Percentiles rank a stretch among this genome's conserved stretches.
These are phyloP conservation scores for Steinernema hermaphroditum DNA, from an alignment of 2,888 invertebrate species.

Conservation along the genomic window DNA sequence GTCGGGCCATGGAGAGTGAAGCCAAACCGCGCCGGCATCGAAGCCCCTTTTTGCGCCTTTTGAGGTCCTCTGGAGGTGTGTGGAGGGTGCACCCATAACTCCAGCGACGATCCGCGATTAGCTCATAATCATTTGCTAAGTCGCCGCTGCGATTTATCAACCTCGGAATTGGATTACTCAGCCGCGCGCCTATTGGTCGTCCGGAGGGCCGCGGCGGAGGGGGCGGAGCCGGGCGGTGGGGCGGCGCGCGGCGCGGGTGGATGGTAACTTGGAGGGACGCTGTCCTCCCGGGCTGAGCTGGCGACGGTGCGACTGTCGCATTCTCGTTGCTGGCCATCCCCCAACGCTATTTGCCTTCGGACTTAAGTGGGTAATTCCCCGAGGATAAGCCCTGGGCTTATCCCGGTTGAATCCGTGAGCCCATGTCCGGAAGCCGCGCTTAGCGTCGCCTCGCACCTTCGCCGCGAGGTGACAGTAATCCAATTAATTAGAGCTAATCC, in stretches of 20 bases:
- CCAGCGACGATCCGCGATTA: conserved; percentile 29
- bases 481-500: conserved; percentile 6
- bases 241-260: neutral
- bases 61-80: neutral
- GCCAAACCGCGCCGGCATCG: too few species aligned
- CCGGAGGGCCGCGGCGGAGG: conserved; percentile 5
- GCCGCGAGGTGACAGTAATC: conserved; percentile 19
- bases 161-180: conserved; percentile 15
- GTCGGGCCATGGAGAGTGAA: too few species aligned
- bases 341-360: conserved; percentile 22
- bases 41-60: neutral
- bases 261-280: conserved; percentile 18
- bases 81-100: neutral
- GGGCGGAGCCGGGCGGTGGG: conserved; percentile 4
- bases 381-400: conserved; percentile 23
- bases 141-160: conserved; percentile 24
- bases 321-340: conserved; percentile 16
- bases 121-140: conserved; percentile 31
- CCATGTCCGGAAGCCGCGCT: conserved; percentile 19
- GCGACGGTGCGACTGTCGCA: conserved; percentile 1
- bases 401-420: conserved; percentile 22
- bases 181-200: conserved; percentile 10
- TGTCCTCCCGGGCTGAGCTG: conserved; percentile 23
- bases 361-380: conserved; percentile 29
- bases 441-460: conserved; percentile 19